Base-by-base conservation (phyloP, 2,888 invertebrate genomes). In the Mimumesa dahlbomi region DNA sequence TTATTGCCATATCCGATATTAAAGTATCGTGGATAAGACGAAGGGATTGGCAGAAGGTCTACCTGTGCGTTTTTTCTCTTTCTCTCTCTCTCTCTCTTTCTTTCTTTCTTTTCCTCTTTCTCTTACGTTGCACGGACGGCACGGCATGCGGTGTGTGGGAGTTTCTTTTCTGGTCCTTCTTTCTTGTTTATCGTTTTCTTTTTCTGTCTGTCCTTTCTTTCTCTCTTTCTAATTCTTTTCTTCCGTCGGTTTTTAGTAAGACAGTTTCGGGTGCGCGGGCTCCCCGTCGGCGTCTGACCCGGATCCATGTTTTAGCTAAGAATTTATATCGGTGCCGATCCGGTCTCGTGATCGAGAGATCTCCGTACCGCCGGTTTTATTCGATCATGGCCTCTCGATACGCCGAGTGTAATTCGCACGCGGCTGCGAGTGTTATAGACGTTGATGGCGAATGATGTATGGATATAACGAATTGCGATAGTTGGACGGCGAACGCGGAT, bases 1-100 rank as follows among this genome's bases (percentile, higher is more conserved):
- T 84, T 83, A 84, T 84, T 77, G 81, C 79, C 76, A 75, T 80
- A 83, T 85, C 76, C 81, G 79, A 83, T 83, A 84, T 83, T 83
- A 81, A 79, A 82, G 77, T 82, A 77, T 79, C 73, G 49, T 38
- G 69, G 62, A 73, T 67, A 57, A 69, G 61, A 65, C 50, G 59
- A 5, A 25, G 4, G 4, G 4, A 25, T 25, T 25, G 25, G 25
- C 7, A 25, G 25, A 25, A n/a, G n/a, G 62, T 64, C 65, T 73
- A 67, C 66, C 65, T 54, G 61, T 59, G 54, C 34, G 40, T 38
- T 29, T 22, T 40, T 22, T 57, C 38, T 54, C 54, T 56, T 49
- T 38, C 43, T 57, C 49, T 36, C 25, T 38, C 16, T 21, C 16
- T 16, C 5, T 21, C 14, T 9, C 46, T 9, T 21, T 42, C 19